phyloP scores from a whole-genome alignment of 1,140 invertebrate species.

The Druon quercuslanigerum region DNA sequence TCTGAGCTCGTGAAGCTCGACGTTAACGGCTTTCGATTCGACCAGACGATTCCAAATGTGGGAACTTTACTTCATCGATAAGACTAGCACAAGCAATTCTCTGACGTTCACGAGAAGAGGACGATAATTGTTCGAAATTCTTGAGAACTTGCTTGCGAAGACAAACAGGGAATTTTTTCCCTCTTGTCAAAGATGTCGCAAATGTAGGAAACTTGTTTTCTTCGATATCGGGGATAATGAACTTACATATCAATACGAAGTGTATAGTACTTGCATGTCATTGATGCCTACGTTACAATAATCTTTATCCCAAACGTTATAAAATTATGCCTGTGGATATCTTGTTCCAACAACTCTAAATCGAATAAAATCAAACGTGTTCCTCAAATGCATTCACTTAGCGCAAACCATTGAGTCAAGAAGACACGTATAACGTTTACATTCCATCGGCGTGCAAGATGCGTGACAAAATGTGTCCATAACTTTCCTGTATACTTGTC shows the following conservation, averaged over 20 bases:
- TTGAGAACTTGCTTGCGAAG: not conserved
- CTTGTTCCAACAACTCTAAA: no score
- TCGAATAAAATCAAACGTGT: no score
- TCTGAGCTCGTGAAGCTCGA: slow-evolving; percentile 39
- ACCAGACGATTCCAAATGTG: not conserved
- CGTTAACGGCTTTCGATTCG: not conserved
- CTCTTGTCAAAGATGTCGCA: not conserved
- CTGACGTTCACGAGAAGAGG: not conserved
- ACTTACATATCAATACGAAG: not conserved
- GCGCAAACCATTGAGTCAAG: no score
- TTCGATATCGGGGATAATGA: not conserved
- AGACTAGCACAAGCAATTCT: not conserved
- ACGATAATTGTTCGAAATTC: slow-evolving; percentile 9
- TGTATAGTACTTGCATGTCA: not conserved
- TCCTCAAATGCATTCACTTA: no score
- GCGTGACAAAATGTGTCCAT: no score
- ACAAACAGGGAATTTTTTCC: not conserved
- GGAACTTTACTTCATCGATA: slow-evolving; percentile 8
- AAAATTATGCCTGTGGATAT: no score
- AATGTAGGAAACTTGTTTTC: not conserved
- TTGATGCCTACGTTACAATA: not conserved
- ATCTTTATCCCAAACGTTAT: no score
- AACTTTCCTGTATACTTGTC: no score
- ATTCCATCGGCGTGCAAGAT: no score
- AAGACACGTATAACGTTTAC: no score